These are phyloP conservation scores for Scomberomorus guttatus DNA, from an alignment of 2,797 vertebrate genomes.

Conservation along the genomic window DNA sequence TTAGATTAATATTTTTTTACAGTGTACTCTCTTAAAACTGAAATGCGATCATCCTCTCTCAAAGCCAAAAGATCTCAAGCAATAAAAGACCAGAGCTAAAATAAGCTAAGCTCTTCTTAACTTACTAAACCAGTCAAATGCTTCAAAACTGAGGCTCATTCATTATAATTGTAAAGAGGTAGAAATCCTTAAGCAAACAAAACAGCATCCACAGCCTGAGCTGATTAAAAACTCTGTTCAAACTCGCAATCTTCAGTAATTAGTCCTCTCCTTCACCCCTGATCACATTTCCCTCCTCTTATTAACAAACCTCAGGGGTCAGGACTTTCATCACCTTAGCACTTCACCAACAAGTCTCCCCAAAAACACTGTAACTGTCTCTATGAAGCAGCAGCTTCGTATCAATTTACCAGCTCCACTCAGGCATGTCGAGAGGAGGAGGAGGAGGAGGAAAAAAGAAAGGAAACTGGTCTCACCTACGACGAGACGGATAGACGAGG, in stretches of 20 bases:
- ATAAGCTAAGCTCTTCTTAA: background rate
- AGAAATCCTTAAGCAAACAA: background rate
- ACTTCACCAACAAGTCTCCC: slow-evolving; percentile 21
- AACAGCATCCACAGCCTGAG: background rate
- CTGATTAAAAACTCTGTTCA: background rate
- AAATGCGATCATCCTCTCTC: background rate
- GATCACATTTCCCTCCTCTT: slow-evolving; percentile 45
- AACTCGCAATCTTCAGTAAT: background rate
- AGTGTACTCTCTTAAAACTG: no score
- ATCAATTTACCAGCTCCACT: slow-evolving; percentile 6
- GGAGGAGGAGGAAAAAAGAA: slow-evolving; percentile 27
- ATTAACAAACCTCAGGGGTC: slow-evolving; percentile 48
- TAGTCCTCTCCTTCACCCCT: slow-evolving; percentile 9
- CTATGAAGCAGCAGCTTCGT: background rate
- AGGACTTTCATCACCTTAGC: slow-evolving; percentile 39
- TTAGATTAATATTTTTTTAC: background rate
- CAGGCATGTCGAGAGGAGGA: slow-evolving; percentile 40
- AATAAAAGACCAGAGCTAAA: background rate
- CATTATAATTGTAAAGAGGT: background rate
- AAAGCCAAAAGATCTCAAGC: background rate
- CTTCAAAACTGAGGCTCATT: background rate
- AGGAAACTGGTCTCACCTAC: slow-evolving; percentile 72
- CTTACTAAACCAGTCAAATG: background rate
- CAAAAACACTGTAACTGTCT: slow-evolving; percentile 7
- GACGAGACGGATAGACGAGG: slow-evolving; percentile 45